A percentile compares a stretch with the other conserved stretches of the same genome.
These are phyloP conservation scores for Neodiprion pinetum DNA, from an alignment of 1,140 invertebrate genomes.

Conservation along the genomic window DNA sequence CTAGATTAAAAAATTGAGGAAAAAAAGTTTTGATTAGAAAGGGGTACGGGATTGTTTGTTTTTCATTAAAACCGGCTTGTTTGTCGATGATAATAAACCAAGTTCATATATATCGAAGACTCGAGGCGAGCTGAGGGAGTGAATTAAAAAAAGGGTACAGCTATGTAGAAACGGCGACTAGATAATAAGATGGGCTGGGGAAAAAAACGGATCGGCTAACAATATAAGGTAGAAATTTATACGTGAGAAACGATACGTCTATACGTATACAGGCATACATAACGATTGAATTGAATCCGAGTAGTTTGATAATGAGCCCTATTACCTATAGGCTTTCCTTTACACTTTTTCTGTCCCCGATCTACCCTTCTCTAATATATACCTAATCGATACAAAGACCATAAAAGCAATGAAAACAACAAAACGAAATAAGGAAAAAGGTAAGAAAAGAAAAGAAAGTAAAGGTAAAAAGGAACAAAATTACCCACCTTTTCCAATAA, in stretches of 20 bases:
- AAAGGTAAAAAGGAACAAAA: background rate
- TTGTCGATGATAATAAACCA: background rate
- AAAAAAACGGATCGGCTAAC: background rate
- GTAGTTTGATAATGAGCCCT: conserved; percentile 44
- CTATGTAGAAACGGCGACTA: background rate
- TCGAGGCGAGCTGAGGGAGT: too few species aligned
- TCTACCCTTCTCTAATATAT: conserved; percentile 38
- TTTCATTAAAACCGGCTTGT: background rate
- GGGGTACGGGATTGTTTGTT: background rate
- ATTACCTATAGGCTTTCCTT: conserved; percentile 21
- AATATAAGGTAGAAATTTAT: background rate
- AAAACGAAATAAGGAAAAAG: background rate
- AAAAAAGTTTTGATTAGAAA: background rate
- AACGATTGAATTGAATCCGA: conserved; percentile 50
- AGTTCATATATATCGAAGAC: too few species aligned
- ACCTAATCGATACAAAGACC: conserved; percentile 54
- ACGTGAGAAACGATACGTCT: background rate
- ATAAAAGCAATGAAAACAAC: background rate
- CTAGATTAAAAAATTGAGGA: background rate
- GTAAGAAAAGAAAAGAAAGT: background rate
- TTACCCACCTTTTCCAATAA: conserved; percentile 47
- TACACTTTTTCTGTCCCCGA: conserved; percentile 26
- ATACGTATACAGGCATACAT: background rate
- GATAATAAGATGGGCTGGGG: background rate
- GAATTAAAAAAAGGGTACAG: background rate